Base-by-base conservation (phyloP, 2,113 vertebrate species). In the Regulus satrapa region DNA sequence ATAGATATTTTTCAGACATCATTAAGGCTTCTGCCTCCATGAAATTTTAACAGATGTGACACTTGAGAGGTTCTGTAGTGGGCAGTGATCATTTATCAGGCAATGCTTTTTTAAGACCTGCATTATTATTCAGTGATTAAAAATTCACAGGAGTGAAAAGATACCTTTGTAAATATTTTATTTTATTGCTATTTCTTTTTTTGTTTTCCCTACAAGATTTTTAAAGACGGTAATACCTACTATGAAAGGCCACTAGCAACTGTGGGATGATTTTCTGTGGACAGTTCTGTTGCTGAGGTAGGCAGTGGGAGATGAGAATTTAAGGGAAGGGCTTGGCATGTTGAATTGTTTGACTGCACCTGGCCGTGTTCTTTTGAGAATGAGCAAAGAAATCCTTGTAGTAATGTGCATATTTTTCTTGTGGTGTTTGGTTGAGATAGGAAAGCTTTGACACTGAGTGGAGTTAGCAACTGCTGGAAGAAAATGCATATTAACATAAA, bases 71-170 rank as follows among this genome's bases (percentile, higher is more conserved):
- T 66, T 59, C 56, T 73, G 32, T 82, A 69, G 73, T 76, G 32
- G 84, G 25, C 74, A 92, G 88, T 0, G 55, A 96, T 97, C 71
- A 45, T 96, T 94, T 98, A 69, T 96, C 96, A 91, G 86, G 80
- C 71, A 90, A 66, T 94, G 85, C 85, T 94, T 84, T 90, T 89
- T 69, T n/a, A 49, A 86, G 97, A 83, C 89, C 51, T 63, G 67
- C 94, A 92, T 98, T 89, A 95, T 96, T 98, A 95, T 93, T 96
- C 87, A 75, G 51, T 92, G 97, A 98, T 98, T 98, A 98, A 98
- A 97, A 97, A 97, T 97, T 94, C 88, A 97, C 94, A 69, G 95
- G 62, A 18, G 52, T 80, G 82, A 96, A 95, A 92, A 85, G 94
- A 95, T 92, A 78, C 61, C 86, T 74, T 94, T 86, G 89, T 98